phyloP scores from a whole-genome alignment of 1,140 invertebrate genomes.

The Drosophila mojavensis region DNA sequence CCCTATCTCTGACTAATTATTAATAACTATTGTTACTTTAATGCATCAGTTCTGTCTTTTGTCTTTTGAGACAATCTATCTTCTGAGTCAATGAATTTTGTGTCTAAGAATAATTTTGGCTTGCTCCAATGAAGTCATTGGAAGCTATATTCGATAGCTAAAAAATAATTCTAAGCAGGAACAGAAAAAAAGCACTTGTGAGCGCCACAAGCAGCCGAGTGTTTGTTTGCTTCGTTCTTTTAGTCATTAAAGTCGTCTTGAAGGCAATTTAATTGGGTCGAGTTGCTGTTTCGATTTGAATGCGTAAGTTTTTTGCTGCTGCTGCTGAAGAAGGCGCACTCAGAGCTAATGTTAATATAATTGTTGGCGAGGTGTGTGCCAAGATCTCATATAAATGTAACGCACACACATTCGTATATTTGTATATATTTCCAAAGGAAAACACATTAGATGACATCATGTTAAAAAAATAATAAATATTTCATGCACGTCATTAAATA shows the following conservation, averaged over 20 bases:
- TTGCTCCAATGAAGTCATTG: constrained; percentile 43
- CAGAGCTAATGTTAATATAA: constrained; percentile 42
- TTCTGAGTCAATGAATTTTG: background rate
- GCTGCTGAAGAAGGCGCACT: constrained; percentile 49
- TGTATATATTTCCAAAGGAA: constrained; percentile 7
- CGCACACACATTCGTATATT: background rate
- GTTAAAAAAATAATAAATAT: constrained; percentile 20
- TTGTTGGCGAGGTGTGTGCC: constrained; percentile 60
- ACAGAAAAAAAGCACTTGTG: constrained; percentile 34
- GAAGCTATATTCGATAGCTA: constrained; percentile 23
- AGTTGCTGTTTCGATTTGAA: constrained; percentile 50
- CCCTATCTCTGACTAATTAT: too few species aligned
- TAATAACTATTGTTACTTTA: too few species aligned
- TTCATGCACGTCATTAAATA: constrained; percentile 41
- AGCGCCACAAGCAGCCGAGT: constrained; percentile 31
- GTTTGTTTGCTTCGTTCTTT: constrained; percentile 28
- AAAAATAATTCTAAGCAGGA: background rate
- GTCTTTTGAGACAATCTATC: background rate
- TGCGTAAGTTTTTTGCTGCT: constrained; percentile 30
- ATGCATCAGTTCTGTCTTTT: background rate
- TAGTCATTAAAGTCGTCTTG: constrained; percentile 40
- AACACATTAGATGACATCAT: constrained; percentile 45
- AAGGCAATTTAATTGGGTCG: constrained; percentile 56
- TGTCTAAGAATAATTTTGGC: constrained; percentile 16
- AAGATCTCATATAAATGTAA: constrained; percentile 32